Percentiles rank a stretch among this genome's conserved stretches.
These are phyloP conservation scores for Enhydra lutris DNA, from an alignment of 2,113 vertebrate genomes.

Conservation along the genomic window DNA sequence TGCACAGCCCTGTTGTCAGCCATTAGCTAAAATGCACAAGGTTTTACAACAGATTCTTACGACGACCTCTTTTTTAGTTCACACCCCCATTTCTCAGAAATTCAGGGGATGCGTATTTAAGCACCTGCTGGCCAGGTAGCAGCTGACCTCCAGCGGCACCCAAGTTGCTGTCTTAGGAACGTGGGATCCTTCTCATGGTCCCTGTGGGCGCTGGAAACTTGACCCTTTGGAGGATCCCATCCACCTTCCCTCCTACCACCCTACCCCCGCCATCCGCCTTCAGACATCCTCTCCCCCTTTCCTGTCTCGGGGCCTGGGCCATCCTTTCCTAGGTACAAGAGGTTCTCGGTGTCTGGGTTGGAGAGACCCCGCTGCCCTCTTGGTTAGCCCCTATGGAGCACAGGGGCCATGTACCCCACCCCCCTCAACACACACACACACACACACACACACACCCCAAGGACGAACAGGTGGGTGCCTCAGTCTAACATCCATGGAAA, in stretches of 20 bases:
- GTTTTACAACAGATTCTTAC: background rate
- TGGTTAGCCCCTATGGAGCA: background rate
- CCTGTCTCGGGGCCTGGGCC: background rate
- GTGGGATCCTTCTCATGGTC: fast-evolving
- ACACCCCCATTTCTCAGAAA: background rate
- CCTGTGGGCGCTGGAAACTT: background rate
- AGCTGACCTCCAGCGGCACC: background rate
- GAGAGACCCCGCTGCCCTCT: background rate
- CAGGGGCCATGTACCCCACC: background rate
- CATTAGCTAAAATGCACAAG: background rate
- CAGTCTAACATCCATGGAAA: background rate
- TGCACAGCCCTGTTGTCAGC: background rate
- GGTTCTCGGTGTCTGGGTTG: background rate
- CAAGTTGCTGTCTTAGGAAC: fast-evolving
- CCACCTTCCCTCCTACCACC: background rate
- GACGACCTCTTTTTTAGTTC: background rate
- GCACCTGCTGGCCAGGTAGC: background rate
- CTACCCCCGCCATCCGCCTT: fast-evolving
- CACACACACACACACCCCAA: too few species aligned
- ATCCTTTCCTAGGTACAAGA: background rate
- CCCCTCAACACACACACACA: background rate
- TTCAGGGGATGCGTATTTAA: too few species aligned
- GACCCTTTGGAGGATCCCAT: background rate
- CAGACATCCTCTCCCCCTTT: background rate
- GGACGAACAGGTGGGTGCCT: background rate